phyloP scores from a whole-genome alignment of 2,797 vertebrate genomes.

The Oceanodroma leucorhoa region DNA sequence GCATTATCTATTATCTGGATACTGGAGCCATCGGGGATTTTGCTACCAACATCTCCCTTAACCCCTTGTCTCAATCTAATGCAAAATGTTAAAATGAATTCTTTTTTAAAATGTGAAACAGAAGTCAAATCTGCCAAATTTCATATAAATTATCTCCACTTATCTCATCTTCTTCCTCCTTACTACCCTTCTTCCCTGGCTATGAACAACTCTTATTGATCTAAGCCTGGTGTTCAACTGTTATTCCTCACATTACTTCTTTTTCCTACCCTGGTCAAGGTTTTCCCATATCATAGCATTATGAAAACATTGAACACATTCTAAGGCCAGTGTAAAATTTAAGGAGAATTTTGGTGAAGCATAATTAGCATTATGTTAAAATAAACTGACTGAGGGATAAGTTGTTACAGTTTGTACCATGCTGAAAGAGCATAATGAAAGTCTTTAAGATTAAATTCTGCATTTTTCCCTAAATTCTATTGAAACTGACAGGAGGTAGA shows the following conservation, averaged over 20 bases:
- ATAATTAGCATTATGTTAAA: neutral
- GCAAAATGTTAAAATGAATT: neutral
- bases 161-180: neutral
- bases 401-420: neutral
- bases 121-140: neutral
- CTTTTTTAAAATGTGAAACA: neutral
- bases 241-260: neutral
- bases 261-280: neutral
- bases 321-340: neutral
- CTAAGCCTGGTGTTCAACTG: neutral
- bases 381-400: neutral
- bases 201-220: neutral
- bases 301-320: neutral
- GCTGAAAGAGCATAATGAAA: neutral
- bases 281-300: neutral
- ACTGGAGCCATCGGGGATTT: no score
- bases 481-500: constrained; percentile 9
- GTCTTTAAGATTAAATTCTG: neutral
- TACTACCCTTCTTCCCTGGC: neutral
- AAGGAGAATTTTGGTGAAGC: neutral
- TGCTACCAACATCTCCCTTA: no score
- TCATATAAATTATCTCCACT: neutral
- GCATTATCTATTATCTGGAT: no score
- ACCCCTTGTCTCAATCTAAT: no score
- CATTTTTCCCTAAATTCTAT: neutral